These are phyloP conservation scores for Temnopleurus reevesii DNA, from an alignment of 53 echinoderm and acorn worm species.

Conservation along the genomic window DNA sequence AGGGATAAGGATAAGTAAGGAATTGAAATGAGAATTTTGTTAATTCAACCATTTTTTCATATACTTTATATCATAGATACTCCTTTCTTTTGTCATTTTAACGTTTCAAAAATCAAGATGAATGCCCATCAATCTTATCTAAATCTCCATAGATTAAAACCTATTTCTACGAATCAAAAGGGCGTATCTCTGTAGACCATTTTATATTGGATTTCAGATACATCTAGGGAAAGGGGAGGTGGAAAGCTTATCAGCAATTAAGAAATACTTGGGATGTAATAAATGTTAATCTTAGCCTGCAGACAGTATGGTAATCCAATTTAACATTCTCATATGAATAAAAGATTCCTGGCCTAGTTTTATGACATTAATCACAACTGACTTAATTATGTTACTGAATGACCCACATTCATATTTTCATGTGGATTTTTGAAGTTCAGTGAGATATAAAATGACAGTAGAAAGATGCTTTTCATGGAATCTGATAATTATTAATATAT, in stretches of 20 bases:
- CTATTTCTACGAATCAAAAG: conserved; percentile 16
- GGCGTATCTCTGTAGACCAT: not conserved
- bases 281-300: conserved; percentile 21
- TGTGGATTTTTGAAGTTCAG: no score
- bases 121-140: not conserved
- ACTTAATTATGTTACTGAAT: not conserved
- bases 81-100: no score
- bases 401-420: not conserved
- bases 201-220: not conserved
- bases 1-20: no score
- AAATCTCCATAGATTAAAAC: not conserved
- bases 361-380: not conserved
- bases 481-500: no score
- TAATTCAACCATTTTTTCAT: no score
- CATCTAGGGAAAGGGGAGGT: not conserved
- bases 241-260: conserved; percentile 1
- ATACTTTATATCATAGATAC: no score
- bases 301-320: not conserved
- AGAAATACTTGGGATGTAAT: conserved; percentile 24
- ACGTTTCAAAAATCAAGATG: not conserved
- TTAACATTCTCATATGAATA: not conserved
- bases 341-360: conserved; percentile 29
- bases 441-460: no score
- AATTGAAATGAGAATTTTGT: no score
- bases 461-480: no score